Evolutionary conservation across 2,888 invertebrate genomes (phyloP), one percentile per base, ranked within the genome.

Genomic region (Aphrophora alni): DNA sequence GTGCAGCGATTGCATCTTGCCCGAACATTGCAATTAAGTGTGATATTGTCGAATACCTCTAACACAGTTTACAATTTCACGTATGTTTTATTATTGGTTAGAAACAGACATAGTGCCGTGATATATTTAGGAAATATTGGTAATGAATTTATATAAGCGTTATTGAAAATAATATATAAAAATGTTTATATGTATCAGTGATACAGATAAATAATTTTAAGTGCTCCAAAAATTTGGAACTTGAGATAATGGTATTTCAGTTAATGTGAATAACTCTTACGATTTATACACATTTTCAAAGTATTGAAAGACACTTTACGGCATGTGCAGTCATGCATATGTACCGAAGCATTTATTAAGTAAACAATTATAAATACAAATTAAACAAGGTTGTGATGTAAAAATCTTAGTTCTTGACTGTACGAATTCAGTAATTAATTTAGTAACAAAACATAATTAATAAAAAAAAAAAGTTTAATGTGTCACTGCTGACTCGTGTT

Each of bases 1-100:
- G 93, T 44, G 92, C 92, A 38, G 94, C 93, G 84, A 95, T 96
- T 80, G 93, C 96, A 85, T 97, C 97, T 86, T 97, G 97, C 88
- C 97, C 97, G 33, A 97, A 97, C 90, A 97, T 97, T 90, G 96
- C 97, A 83, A 97, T 97, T 86, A 97, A 97, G 90, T 97, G 97
- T 91, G 97, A 97, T 90, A 97, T 97, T 86, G 97, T 97, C 86
- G 97, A 97, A 88, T 97, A 97, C 89, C 93, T 97, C 89, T 97
- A 94, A 91, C 78, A 79, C 14, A 44, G 17, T 44, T 44, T 44
- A 79, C 1, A 44, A 44, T 44, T 44, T 14, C 14, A 14, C 2
- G 14, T 14, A 17, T 7, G 8, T 44, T 4, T 10, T 8, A 8
- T 2, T 44, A 44, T 44, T 12, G 44, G 44, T 44, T 44, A 14